Conservation (phyloP, 2,113 vertebrate species). For the Neoarius graeffei region DNA sequence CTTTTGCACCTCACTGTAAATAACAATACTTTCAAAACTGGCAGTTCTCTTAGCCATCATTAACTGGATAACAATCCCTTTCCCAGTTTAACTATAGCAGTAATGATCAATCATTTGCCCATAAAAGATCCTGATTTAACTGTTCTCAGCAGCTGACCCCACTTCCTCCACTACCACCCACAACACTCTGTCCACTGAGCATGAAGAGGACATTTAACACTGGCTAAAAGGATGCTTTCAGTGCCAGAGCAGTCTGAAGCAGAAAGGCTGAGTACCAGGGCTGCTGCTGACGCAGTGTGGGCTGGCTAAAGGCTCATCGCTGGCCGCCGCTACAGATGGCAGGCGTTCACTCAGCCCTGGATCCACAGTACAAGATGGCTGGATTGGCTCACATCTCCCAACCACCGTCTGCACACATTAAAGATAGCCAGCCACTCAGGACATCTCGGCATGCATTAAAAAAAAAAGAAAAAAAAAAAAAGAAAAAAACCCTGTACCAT, state of each 20-base stretch:
- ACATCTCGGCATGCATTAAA: conserved; percentile 37
- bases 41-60: not conserved
- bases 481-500: conserved; percentile 39
- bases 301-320: conserved; percentile 65
- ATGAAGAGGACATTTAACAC: conserved; percentile 47
- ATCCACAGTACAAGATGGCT: conserved; percentile 71
- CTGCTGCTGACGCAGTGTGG: conserved; percentile 57
- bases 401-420: conserved; percentile 69
- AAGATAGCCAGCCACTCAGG: conserved; percentile 50
- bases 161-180: conserved; percentile 45
- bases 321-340: conserved; percentile 73
- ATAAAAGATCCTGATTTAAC: conserved; percentile 48
- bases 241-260: conserved; percentile 30
- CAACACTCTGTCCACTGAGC: conserved; percentile 49
- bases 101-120: conserved; percentile 50
- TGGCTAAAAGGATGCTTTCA: conserved; percentile 37
- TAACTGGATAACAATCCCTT: conserved; percentile 45
- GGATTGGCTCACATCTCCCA: conserved; percentile 68
- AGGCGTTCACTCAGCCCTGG: conserved; percentile 65
- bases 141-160: conserved; percentile 48
- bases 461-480: not conserved
- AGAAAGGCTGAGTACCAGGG: conserved; percentile 37
- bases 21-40: conserved; percentile 7
- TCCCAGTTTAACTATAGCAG: conserved; percentile 45
- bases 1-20: not conserved